Percentiles rank a stretch among this genome's conserved stretches.
Conservation (phyloP, 2,888 invertebrate species). For the Physocephala rufipes region DNA sequence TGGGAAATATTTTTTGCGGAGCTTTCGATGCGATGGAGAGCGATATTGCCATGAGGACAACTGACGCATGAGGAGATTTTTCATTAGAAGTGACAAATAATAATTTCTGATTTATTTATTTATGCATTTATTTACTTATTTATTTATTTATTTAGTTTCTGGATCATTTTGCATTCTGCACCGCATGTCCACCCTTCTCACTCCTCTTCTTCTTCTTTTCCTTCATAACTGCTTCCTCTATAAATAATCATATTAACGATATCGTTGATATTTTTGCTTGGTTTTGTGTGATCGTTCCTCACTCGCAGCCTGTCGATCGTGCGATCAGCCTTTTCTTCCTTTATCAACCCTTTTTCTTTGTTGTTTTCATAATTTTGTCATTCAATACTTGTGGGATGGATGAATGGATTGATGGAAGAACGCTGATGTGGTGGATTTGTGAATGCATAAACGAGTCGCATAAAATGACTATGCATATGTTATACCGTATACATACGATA, state of each 20-base stretch:
- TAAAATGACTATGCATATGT: too few species aligned
- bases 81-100: not conserved
- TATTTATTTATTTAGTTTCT: not conserved
- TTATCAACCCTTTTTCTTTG: slow-evolving; percentile 1
- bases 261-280: slow-evolving; percentile 5
- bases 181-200: not conserved
- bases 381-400: slow-evolving; percentile 37
- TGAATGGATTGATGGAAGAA: not conserved
- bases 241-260: slow-evolving; percentile 27
- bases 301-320: not conserved
- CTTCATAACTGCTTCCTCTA: slow-evolving; percentile 26
- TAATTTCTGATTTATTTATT: not conserved
- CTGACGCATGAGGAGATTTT: too few species aligned
- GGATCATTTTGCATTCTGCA: too few species aligned
- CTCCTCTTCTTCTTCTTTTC: not conserved
- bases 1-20: too few species aligned
- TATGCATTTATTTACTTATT: not conserved
- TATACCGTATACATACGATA: too few species aligned
- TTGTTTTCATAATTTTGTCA: slow-evolving; percentile 33
- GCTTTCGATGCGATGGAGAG: not conserved
- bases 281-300: not conserved
- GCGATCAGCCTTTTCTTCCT: not conserved
- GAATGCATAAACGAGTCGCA: not conserved
- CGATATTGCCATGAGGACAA: too few species aligned
- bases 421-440: slow-evolving; percentile 8